phyloP scores from a whole-genome alignment of 1,140 invertebrate species.

The Scaptomyza montana region DNA sequence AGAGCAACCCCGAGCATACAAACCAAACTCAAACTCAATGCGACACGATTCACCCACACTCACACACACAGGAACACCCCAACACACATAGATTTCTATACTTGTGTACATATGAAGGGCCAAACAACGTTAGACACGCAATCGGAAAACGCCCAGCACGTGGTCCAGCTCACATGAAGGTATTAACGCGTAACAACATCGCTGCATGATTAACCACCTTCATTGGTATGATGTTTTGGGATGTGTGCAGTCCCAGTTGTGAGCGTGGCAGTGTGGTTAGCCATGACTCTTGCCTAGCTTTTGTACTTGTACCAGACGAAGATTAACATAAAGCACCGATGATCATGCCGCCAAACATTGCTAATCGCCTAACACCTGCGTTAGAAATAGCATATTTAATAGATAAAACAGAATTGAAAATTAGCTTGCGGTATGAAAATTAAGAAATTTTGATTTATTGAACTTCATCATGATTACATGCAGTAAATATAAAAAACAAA shows the following conservation, averaged over 20 bases:
- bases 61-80: conserved; percentile 2
- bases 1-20: conserved; percentile 65
- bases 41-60: conserved; percentile 35
- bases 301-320: conserved; percentile 35
- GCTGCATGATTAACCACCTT: conserved; percentile 80
- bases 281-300: conserved; percentile 51
- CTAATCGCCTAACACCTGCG: conserved; percentile 24
- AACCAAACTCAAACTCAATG: conserved; percentile 27
- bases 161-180: conserved; percentile 84
- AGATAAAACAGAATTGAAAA: too few species aligned
- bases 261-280: conserved; percentile 33
- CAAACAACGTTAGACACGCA: conserved; percentile 71
- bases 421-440: too few species aligned
- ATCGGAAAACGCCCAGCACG: conserved; percentile 64
- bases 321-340: conserved; percentile 21
- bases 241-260: neutral
- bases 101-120: conserved; percentile 19
- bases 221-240: conserved; percentile 32
- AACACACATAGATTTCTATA: neutral
- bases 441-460: too few species aligned
- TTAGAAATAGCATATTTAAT: too few species aligned
- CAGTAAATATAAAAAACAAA: too few species aligned
- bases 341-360: conserved; percentile 9
- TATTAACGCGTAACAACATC: conserved; percentile 83
- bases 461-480: too few species aligned